Evolutionary conservation across 1,140 invertebrate genomes (phyloP).

Genomic region (Geopemphigus sp.): DNA sequence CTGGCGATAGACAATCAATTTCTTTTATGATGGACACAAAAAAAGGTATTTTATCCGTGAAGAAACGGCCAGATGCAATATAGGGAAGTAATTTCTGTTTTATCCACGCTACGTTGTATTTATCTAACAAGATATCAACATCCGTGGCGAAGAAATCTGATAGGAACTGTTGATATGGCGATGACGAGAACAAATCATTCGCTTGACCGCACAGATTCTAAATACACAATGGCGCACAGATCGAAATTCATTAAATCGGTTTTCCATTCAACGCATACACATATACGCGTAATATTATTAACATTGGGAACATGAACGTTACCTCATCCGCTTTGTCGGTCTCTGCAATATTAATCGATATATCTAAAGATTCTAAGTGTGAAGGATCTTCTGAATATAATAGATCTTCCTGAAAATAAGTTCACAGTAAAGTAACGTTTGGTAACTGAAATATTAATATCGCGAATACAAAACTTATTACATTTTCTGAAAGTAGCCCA

Average conservation of each 20-base stretch:
- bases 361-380: slow-evolving; percentile 28
- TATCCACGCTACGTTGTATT: slow-evolving; percentile 43
- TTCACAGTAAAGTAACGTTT: background rate
- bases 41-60: slow-evolving; percentile 43
- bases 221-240: background rate
- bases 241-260: background rate
- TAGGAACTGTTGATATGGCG: slow-evolving; percentile 40
- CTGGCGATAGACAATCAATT: slow-evolving; percentile 46
- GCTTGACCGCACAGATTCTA: slow-evolving; percentile 16
- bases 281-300: no score
- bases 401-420: slow-evolving; percentile 17
- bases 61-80: slow-evolving; percentile 22
- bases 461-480: slow-evolving; percentile 7
- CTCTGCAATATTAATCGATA: slow-evolving; percentile 7
- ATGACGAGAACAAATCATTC: slow-evolving; percentile 31
- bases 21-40: slow-evolving; percentile 47
- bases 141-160: slow-evolving; percentile 18
- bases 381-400: slow-evolving; percentile 9
- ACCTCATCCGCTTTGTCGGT: slow-evolving; percentile 34
- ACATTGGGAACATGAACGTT: background rate
- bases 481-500: slow-evolving; percentile 46
- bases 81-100: slow-evolving; percentile 39
- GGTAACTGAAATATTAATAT: background rate
- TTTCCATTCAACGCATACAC: no score
- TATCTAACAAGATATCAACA: slow-evolving; percentile 27